These are phyloP conservation scores for Marisa cornuarietis DNA, from an alignment of 1,140 invertebrate species.

Conservation along the genomic window DNA sequence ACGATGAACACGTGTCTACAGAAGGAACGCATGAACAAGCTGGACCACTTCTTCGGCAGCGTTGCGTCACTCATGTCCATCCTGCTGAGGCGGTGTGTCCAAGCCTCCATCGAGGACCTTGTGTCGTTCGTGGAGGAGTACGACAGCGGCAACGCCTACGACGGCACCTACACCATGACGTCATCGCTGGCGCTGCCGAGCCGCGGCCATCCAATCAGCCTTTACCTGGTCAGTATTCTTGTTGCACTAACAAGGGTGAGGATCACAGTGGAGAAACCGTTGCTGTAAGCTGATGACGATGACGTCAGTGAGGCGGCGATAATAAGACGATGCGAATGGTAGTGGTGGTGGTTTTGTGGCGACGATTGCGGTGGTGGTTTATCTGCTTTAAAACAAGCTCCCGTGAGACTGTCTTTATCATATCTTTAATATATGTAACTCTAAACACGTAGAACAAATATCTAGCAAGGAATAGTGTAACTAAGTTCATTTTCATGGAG, in stretches of 20 bases:
- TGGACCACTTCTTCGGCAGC: conserved; percentile 75
- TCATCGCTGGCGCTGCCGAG: conserved; percentile 52
- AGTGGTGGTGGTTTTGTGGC: neutral
- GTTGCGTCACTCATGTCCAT: conserved; percentile 80
- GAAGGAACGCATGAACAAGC: conserved; percentile 53
- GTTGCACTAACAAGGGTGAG: neutral
- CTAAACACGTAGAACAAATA: too few relatives aligned
- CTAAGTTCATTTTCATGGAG: too few relatives aligned
- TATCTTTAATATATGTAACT: too few relatives aligned
- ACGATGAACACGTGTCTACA: conserved; percentile 24
- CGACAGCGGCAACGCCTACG: conserved; percentile 58
- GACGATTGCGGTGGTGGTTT: neutral
- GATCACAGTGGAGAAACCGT: too few relatives aligned
- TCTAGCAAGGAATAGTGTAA: too few relatives aligned
- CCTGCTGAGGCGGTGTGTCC: conserved; percentile 79
- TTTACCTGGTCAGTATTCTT: conserved; percentile 58
- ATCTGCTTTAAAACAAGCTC: too few relatives aligned
- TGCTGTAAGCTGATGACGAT: too few relatives aligned
- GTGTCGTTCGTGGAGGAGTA: conserved; percentile 76
- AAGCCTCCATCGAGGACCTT: conserved; percentile 80
- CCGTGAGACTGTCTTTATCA: too few relatives aligned
- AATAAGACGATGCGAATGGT: neutral
- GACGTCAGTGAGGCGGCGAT: too few relatives aligned
- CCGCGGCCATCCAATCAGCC: conserved; percentile 48
- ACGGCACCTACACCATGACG: conserved; percentile 57